Conservation (phyloP, 1,140 invertebrate genomes). For the Probaryconus sp. region DNA sequence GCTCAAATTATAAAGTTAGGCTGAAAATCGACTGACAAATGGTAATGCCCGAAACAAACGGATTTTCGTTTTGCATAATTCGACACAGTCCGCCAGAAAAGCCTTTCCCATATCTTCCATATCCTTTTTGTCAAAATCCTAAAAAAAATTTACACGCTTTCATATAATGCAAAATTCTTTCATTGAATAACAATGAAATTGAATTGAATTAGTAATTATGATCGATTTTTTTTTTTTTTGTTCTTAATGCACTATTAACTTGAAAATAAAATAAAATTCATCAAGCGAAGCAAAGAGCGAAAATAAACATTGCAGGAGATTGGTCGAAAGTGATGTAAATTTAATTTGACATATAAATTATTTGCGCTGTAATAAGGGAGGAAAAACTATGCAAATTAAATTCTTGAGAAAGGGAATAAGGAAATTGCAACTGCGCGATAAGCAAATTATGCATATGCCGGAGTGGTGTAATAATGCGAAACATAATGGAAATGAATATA, state of each 20-base stretch:
- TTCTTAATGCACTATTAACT: background rate
- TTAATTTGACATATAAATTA: slow-evolving; percentile 31
- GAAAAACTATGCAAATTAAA: slow-evolving; percentile 25
- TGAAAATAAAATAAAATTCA: slow-evolving; percentile 9
- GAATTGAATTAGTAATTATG: no score
- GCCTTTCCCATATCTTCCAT: no score
- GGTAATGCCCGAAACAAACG: no score
- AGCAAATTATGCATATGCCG: slow-evolving; percentile 14
- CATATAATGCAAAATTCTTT: slow-evolving; percentile 18
- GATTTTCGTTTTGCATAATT: no score
- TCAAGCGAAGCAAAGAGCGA: slow-evolving; percentile 1
- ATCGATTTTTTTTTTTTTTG: no score
- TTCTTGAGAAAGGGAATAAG: slow-evolving; percentile 8
- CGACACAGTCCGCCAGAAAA: no score
- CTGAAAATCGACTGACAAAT: no score
- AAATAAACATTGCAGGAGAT: slow-evolving; percentile 13
- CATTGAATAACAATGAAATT: slow-evolving; percentile 19
- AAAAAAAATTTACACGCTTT: slow-evolving; percentile 5
- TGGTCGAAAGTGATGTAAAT: slow-evolving; percentile 20
- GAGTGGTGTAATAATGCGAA: no score
- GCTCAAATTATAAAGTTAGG: no score
- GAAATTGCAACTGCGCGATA: background rate
- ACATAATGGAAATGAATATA: no score
- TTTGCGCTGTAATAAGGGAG: slow-evolving; percentile 13
- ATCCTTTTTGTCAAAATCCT: slow-evolving; percentile 4